A percentile compares a stretch with the other conserved stretches of the same genome.
phyloP scores from a whole-genome alignment of 2,888 invertebrate species.

The Neoscelio sp. region DNA sequence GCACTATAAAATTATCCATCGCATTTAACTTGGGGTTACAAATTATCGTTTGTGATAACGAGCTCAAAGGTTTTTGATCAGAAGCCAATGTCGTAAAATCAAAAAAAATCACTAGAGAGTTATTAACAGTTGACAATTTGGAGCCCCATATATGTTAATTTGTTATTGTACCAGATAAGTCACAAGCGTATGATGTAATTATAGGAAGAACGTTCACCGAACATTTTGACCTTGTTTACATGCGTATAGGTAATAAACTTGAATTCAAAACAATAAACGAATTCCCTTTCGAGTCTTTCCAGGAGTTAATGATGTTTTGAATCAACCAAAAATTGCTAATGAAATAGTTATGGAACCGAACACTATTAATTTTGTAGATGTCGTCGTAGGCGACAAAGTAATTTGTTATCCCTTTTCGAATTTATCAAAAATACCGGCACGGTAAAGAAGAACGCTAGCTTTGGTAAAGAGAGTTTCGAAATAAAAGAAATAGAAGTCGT shows the following conservation, averaged over 20 bases:
- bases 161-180: slow-evolving; percentile 35
- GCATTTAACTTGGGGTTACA: slow-evolving; percentile 11
- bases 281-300: slow-evolving; percentile 3
- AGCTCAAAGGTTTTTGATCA: slow-evolving; percentile 20
- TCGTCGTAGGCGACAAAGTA: too few species aligned
- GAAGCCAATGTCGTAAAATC: slow-evolving; percentile 30
- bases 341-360: too few species aligned
- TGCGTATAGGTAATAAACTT: slow-evolving; percentile 13
- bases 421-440: too few species aligned
- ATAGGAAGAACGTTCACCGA: slow-evolving; percentile 40
- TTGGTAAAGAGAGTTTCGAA: too few species aligned
- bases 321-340: neutral
- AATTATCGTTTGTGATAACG: neutral
- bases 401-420: too few species aligned
- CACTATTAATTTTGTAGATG: too few species aligned
- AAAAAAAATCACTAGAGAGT: slow-evolving; percentile 13
- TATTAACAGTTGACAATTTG: slow-evolving; percentile 18
- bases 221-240: slow-evolving; percentile 4
- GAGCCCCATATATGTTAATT: slow-evolving; percentile 22
- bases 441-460: too few species aligned
- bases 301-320: too few species aligned
- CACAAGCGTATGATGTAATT: slow-evolving; percentile 25
- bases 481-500: neutral
- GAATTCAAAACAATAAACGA: neutral
- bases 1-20: slow-evolving; percentile 25